A percentile compares a stretch with the other conserved stretches of the same genome.
Conservation (phyloP, 1,140 invertebrate genomes). For the Drosophila sucinea region DNA sequence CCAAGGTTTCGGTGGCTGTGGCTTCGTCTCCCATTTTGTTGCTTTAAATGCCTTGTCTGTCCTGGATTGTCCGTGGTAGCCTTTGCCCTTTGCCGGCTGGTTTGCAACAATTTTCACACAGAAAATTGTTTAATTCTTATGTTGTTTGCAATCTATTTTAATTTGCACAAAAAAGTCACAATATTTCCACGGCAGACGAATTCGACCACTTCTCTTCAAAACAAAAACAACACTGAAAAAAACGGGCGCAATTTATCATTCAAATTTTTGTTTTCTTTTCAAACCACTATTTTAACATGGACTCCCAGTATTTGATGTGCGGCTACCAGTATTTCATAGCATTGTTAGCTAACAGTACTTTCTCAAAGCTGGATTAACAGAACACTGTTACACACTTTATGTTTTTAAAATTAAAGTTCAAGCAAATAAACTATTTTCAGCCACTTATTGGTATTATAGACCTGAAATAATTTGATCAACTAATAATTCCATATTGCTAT, state of each 20-base stretch:
- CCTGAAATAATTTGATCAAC: too few species aligned
- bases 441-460: too few species aligned
- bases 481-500: too few species aligned
- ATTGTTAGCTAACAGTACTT: too few species aligned
- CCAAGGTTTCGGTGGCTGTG: conserved; percentile 28
- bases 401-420: too few species aligned
- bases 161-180: background rate
- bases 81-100: background rate
- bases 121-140: conserved; percentile 2
- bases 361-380: too few species aligned
- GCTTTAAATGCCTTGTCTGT: conserved; percentile 9
- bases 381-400: too few species aligned
- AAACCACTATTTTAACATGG: too few species aligned
- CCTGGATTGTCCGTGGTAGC: background rate
- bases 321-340: too few species aligned
- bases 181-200: background rate
- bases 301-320: too few species aligned
- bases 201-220: background rate
- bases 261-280: too few species aligned
- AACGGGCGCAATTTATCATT: background rate
- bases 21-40: conserved; percentile 50
- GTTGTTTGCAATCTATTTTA: background rate
- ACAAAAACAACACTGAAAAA: conserved; percentile 9
- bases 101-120: background rate
- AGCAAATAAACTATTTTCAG: too few species aligned